Evolutionary conservation across 2,113 vertebrate species (phyloP).

Genomic region (Theropithecus gelada): DNA sequence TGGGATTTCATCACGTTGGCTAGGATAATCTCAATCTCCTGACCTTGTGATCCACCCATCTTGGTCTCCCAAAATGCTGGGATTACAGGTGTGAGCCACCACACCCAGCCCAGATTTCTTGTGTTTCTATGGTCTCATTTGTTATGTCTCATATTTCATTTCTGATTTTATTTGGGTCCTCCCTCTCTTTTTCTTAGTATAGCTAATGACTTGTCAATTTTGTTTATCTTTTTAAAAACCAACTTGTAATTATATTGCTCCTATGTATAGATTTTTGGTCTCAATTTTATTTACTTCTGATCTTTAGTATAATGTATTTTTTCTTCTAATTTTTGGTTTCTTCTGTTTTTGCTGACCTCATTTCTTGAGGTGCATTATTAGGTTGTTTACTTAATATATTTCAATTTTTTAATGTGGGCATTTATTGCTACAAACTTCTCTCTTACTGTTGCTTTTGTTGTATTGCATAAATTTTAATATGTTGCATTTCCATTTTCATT

Average conservation of each 20-base stretch:
- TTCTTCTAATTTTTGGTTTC: neutral
- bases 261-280: neutral
- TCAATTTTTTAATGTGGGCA: neutral
- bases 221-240: neutral
- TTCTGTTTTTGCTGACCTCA: neutral
- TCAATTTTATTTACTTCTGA: neutral
- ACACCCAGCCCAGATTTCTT: neutral
- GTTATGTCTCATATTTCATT: neutral
- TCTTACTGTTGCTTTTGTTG: neutral
- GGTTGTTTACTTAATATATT: neutral
- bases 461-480: neutral
- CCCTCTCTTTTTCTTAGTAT: neutral
- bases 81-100: no score
- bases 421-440: neutral
- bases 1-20: no score
- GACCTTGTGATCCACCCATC: no score
- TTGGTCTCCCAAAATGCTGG: no score
- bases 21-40: no score
- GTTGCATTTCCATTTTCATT: neutral
- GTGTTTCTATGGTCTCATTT: neutral
- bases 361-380: neutral
- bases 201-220: neutral
- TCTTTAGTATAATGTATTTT: neutral
- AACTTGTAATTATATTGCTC: neutral
- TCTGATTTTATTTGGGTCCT: neutral